Evolutionary conservation across 2,797 vertebrate species (phyloP), one percentile per base, ranked within the genome.

Genomic region (Limosa lapponica): DNA sequence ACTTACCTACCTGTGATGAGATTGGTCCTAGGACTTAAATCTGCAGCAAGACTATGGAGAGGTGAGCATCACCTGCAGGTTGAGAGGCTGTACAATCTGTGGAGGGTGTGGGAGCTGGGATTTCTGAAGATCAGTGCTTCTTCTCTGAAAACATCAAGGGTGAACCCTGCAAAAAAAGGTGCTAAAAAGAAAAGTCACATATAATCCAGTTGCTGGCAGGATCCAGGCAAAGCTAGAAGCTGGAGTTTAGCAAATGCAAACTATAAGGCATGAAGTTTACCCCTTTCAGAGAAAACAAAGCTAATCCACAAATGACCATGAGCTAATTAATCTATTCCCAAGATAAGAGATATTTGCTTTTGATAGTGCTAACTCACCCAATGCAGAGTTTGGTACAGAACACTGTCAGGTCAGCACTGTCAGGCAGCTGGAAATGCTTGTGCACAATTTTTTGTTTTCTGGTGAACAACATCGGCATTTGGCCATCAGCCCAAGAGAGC

Each of bases 401-500:
- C 22, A 8, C 32, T 7, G 2, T 7, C 25, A 19, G 62, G 41
- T 24, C 80, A 41, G 84, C 16, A 7, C 43, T 0, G 1, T 8
- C 49, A 61, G 52, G 57, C 78, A 74, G 41, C 51, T 71, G 73
- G 64, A 75, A 75, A 43, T 32, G 43, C 30, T 44, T 30, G 10
- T 2, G 36, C 25, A 51, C 23, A 24, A 16, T 17, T 12, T 49
- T 48, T 22, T 25, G 43, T 25, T 58, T 23, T 39, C 17, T 28
- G 23, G 3, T 30, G 49, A 25, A 36, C 10, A 54, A 16, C 20
- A 59, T 37, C 55, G 46, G 36, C n/a, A 14, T 55, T 73, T 10
- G 49, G n/a, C 27, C 72, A 32, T 0, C 0, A 19, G 46, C 59
- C 18, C 22, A 1, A 8, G 36, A 57, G 36, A 46, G 28, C 0